These are phyloP conservation scores for Leptinotarsa texana DNA, from an alignment of 1,140 invertebrate species.

Conservation along the genomic window DNA sequence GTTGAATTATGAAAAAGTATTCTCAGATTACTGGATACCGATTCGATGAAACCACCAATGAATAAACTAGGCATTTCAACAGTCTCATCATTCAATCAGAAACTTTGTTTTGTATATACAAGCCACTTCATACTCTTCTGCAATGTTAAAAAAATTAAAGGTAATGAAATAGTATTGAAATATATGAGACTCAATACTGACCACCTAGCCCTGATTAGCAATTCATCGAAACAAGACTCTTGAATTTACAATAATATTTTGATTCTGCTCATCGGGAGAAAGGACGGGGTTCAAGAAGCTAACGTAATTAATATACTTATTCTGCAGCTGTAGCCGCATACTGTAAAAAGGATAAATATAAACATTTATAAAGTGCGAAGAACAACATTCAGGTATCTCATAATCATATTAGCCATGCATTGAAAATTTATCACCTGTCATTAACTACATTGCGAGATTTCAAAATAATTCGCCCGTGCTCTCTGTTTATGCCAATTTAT, in stretches of 20 bases:
- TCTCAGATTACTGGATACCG: too few relatives aligned
- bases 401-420: constrained; percentile 32
- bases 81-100: too few relatives aligned
- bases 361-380: constrained; percentile 33
- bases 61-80: too few relatives aligned
- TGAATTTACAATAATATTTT: constrained; percentile 9
- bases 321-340: constrained; percentile 15
- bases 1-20: too few relatives aligned
- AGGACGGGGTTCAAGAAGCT: constrained; percentile 7
- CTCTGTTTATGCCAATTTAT: constrained; percentile 29
- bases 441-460: constrained; percentile 28
- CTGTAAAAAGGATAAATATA: constrained; percentile 23
- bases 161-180: too few relatives aligned
- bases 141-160: too few relatives aligned
- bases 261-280: background rate
- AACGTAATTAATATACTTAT: constrained; percentile 30
- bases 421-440: constrained; percentile 31
- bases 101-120: too few relatives aligned
- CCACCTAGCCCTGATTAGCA: background rate
- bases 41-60: too few relatives aligned
- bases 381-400: constrained; percentile 32
- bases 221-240: background rate
- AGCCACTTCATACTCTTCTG: too few relatives aligned
- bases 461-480: constrained; percentile 27
- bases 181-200: too few relatives aligned